Percentiles rank a stretch among this genome's conserved stretches.
phyloP scores from a whole-genome alignment of 2,113 vertebrate genomes.

The Chaetodon trifascialis region DNA sequence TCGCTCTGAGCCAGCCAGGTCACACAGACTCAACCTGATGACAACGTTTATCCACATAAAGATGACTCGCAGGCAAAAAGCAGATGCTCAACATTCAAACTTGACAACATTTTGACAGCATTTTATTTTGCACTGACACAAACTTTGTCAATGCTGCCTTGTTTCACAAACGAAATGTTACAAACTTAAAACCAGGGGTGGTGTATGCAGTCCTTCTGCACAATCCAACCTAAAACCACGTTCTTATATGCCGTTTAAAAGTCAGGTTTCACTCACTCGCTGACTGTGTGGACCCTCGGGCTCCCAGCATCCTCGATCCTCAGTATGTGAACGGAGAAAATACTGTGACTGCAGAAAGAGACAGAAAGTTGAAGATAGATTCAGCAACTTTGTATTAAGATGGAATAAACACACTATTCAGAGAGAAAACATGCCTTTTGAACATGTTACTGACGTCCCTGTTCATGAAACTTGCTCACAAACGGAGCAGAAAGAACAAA shows the following conservation, averaged over 20 bases:
- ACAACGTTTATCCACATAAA: background rate
- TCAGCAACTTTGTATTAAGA: no score
- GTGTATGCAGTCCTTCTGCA: no score
- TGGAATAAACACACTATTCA: no score
- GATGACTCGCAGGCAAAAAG: background rate
- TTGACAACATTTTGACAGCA: no score
- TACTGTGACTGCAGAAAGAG: conserved; percentile 90
- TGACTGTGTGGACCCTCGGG: conserved; percentile 86
- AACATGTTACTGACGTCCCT: no score
- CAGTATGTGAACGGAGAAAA: conserved; percentile 93
- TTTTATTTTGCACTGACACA: no score
- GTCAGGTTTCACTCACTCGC: conserved; percentile 90
- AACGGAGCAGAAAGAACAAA: no score
- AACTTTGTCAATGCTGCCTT: no score
- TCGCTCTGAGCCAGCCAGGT: conserved; percentile 96
- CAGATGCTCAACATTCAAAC: background rate
- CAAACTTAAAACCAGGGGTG: background rate
- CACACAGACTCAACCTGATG: conserved; percentile 91
- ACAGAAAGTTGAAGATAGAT: background rate
- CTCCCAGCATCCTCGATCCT: conserved; percentile 86
- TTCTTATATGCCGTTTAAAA: background rate
- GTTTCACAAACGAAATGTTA: background rate
- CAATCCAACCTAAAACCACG: background rate
- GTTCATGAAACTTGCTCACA: no score
- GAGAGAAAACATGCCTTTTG: no score